Evolutionary conservation across 2,113 vertebrate species (phyloP).

Genomic region (Phalacrocorax carbo): DNA sequence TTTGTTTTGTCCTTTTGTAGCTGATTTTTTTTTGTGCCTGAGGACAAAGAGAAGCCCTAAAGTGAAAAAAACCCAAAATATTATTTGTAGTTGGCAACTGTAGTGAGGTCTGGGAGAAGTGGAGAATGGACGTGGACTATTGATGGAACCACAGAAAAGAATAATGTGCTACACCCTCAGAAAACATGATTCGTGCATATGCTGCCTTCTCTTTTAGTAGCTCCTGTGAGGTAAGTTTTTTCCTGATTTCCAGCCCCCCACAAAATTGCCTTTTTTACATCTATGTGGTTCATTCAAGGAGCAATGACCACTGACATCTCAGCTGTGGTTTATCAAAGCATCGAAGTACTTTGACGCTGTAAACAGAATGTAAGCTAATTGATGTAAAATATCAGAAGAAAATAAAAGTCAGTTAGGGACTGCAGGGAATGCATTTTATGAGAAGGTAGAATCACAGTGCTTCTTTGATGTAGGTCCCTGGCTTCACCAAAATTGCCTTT

Average conservation of each 20-base stretch:
- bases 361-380: constrained; percentile 1
- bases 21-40: neutral
- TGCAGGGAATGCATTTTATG: neutral
- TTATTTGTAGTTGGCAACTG: neutral
- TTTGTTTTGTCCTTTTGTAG: neutral
- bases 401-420: neutral
- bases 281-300: neutral
- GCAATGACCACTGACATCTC: neutral
- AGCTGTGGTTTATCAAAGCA: constrained; percentile 2
- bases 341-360: neutral
- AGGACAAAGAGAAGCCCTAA: neutral
- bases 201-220: neutral
- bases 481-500: neutral
- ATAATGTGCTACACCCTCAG: neutral
- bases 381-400: constrained; percentile 20
- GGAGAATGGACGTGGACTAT: neutral
- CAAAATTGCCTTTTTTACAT: neutral
- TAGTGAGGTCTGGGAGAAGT: neutral
- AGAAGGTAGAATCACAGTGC: neutral
- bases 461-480: constrained; percentile 16
- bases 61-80: neutral
- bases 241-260: neutral
- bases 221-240: neutral
- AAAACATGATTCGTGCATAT: neutral
- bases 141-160: neutral